phyloP scores from a whole-genome alignment of 2,888 invertebrate genomes.

The Hydropsyche betteni region DNA sequence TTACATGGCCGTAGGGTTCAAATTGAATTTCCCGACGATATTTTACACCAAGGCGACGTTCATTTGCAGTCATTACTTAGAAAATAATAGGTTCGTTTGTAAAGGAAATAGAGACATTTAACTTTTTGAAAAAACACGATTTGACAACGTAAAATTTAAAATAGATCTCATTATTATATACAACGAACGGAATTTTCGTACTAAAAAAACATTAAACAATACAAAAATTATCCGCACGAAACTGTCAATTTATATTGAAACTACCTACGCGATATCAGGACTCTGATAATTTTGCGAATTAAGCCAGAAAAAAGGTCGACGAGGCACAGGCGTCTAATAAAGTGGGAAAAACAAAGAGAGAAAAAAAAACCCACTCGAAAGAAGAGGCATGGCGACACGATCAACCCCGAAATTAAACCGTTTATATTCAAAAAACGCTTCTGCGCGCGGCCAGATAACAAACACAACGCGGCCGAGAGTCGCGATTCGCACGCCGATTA shows the following conservation, averaged over 20 bases:
- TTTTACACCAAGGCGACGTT: conserved; percentile 11
- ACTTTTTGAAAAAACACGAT: neutral
- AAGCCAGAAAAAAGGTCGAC: neutral
- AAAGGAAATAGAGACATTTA: conserved; percentile 14
- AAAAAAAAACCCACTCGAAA: neutral
- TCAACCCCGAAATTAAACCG: conserved; percentile 46
- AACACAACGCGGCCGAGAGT: conserved; percentile 24
- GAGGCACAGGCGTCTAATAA: too few species aligned
- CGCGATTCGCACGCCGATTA: conserved; percentile 1
- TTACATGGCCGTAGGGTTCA: conserved; percentile 20
- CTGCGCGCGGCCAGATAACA: conserved; percentile 46
- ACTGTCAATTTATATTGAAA: too few species aligned
- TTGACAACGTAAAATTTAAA: neutral
- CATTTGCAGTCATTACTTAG: neutral
- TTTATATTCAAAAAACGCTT: conserved; percentile 51
- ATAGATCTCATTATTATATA: neutral
- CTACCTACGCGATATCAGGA: neutral
- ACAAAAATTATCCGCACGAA: too few species aligned
- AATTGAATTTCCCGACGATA: conserved; percentile 2
- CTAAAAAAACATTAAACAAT: too few species aligned
- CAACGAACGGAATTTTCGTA: too few species aligned
- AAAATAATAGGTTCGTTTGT: neutral
- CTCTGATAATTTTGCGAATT: neutral
- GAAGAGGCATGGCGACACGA: conserved; percentile 12
- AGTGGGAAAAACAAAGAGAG: neutral